Evolutionary conservation across 1,140 invertebrate genomes (phyloP).

Genomic region (Cyclina sinensis): DNA sequence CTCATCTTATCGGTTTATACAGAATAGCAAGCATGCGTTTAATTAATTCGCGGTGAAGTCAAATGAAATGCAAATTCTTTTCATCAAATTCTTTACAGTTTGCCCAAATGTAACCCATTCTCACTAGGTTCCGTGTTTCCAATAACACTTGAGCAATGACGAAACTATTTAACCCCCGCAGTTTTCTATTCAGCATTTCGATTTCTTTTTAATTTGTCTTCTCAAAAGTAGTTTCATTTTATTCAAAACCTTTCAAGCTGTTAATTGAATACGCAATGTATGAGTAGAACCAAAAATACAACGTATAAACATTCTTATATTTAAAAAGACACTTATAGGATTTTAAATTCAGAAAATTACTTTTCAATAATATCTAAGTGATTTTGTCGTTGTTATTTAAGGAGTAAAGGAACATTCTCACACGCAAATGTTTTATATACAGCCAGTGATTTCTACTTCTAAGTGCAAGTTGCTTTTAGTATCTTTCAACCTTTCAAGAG

Average conservation of each 20-base stretch:
- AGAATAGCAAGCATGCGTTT: conserved; percentile 35
- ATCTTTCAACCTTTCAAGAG: too few relatives aligned
- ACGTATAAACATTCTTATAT: too few relatives aligned
- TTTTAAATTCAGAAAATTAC: too few relatives aligned
- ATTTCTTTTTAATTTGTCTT: conserved; percentile 52
- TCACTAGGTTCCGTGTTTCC: conserved; percentile 41
- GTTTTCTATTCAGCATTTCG: conserved; percentile 42
- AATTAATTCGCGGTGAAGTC: conserved; percentile 50
- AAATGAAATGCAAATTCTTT: conserved; percentile 51
- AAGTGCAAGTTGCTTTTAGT: too few relatives aligned
- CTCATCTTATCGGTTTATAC: not conserved
- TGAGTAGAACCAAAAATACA: conserved; percentile 22
- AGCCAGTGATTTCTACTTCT: too few relatives aligned
- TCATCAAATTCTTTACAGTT: conserved; percentile 45
- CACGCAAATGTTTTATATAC: too few relatives aligned
- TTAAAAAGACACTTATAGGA: too few relatives aligned
- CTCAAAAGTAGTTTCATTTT: conserved; percentile 42
- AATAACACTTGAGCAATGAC: conserved; percentile 23
- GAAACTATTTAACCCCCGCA: conserved; percentile 45
- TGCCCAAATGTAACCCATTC: conserved; percentile 23
- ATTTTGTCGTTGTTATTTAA: too few relatives aligned
- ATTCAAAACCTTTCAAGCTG: conserved; percentile 33
- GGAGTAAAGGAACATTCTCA: too few relatives aligned
- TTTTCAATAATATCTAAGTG: too few relatives aligned
- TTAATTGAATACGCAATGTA: conserved; percentile 27